Percentiles rank a stretch among this genome's conserved stretches.
Conservation (phyloP, 2,113 vertebrate genomes). For the Notarius quadriscutis region DNA sequence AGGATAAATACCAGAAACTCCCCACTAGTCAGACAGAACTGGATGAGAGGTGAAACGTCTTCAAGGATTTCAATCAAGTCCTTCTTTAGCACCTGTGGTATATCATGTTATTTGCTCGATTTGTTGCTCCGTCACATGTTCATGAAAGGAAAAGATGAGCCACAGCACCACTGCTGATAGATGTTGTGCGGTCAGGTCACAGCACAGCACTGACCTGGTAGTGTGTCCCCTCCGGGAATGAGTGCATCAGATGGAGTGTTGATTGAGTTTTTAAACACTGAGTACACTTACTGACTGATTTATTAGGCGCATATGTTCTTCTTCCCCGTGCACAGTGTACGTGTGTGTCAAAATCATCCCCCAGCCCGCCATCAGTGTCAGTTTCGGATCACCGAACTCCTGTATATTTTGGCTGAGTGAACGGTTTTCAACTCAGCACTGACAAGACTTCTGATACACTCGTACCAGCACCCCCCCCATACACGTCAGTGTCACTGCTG, state of each 20-base stretch:
- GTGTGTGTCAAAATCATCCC: not conserved
- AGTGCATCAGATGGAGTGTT: not conserved
- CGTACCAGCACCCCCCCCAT: not conserved
- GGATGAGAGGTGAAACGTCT: too few relatives aligned
- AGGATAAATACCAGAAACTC: too few relatives aligned
- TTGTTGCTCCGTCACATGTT: too few relatives aligned
- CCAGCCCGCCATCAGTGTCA: slow-evolving; percentile 1
- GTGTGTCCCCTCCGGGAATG: too few relatives aligned
- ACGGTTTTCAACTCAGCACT: not conserved
- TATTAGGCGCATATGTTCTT: not conserved
- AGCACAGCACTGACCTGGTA: too few relatives aligned
- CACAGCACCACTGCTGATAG: too few relatives aligned
- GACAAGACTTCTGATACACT: slow-evolving; percentile 1
- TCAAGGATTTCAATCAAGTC: too few relatives aligned
- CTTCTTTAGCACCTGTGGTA: too few relatives aligned
- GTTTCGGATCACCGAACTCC: not conserved
- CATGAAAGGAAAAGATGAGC: too few relatives aligned
- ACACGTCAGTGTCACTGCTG: not conserved
- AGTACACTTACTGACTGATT: not conserved
- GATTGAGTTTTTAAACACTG: not conserved
- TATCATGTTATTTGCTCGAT: too few relatives aligned
- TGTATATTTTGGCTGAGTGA: slow-evolving; percentile 11
- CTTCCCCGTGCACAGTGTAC: not conserved
- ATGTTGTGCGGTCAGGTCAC: too few relatives aligned
- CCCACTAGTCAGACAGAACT: too few relatives aligned